Conservation (phyloP, 2,113 vertebrate genomes). For the Mobula hypostoma region DNA sequence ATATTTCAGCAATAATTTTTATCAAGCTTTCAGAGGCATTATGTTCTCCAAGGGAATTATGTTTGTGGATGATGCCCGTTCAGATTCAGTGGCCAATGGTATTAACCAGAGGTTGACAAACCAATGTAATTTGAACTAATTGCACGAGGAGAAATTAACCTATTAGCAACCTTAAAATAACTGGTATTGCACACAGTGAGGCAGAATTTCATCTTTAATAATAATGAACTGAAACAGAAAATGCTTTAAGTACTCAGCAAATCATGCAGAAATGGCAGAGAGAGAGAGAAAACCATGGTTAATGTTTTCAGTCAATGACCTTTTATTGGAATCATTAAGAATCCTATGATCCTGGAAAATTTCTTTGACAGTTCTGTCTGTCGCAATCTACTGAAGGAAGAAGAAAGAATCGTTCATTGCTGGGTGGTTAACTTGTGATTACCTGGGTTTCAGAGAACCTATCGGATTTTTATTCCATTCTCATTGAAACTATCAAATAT, state of each 20-base stretch:
- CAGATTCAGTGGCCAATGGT: background rate
- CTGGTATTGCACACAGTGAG: background rate
- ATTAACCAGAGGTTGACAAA: background rate
- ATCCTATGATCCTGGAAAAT: too few species aligned
- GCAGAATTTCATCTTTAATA: background rate
- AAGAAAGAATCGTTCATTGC: too few species aligned
- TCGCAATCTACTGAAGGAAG: too few species aligned
- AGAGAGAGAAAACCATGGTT: too few species aligned
- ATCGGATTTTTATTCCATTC: background rate
- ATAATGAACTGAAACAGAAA: too few species aligned
- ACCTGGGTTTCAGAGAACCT: background rate
- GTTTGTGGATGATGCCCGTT: background rate
- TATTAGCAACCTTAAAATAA: background rate
- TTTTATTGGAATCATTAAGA: too few species aligned
- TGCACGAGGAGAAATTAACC: background rate
- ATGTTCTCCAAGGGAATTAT: background rate
- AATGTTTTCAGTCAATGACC: too few species aligned
- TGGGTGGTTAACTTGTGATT: background rate
- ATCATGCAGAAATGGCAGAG: background rate
- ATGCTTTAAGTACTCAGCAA: too few species aligned
- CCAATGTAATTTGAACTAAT: background rate
- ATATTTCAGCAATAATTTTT: background rate
- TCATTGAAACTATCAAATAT: too few species aligned
- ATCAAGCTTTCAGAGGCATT: background rate
- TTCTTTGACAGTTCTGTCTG: too few species aligned